Conservation (phyloP, 2,113 vertebrate species). For the Electrona antarctica region DNA sequence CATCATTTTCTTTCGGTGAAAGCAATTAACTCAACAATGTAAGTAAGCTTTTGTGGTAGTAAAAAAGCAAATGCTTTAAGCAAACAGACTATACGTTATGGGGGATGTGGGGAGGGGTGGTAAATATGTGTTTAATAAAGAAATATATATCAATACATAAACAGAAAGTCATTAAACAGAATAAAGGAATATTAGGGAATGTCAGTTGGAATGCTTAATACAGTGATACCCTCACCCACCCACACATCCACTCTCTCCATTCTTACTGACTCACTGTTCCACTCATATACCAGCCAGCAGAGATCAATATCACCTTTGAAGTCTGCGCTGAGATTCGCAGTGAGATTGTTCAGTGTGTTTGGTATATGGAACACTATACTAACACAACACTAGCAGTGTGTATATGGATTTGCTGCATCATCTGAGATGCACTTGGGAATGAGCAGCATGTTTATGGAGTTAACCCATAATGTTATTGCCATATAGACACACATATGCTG, state of each 20-base stretch:
- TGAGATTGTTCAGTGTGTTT: constrained; percentile 58
- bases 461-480: constrained; percentile 61
- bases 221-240: constrained; percentile 53
- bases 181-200: constrained; percentile 44
- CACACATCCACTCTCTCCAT: constrained; percentile 54
- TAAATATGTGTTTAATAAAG: constrained; percentile 47
- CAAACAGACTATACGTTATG: constrained; percentile 23
- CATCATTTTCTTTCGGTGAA: constrained; percentile 20
- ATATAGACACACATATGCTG: constrained; percentile 55
- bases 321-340: constrained; percentile 42
- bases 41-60: constrained; percentile 12
- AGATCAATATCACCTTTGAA: constrained; percentile 50
- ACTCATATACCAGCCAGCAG: constrained; percentile 57
- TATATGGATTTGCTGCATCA: constrained; percentile 48
- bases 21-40: constrained; percentile 26
- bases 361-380: constrained; percentile 53
- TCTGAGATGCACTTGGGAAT: constrained; percentile 37
- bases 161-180: constrained; percentile 33
- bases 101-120: constrained; percentile 45
- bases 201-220: constrained; percentile 51
- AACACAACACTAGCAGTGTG: constrained; percentile 37
- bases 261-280: constrained; percentile 51
- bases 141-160: constrained; percentile 10
- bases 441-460: constrained; percentile 31
- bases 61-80: constrained; percentile 38